Base-by-base conservation (phyloP, 2,113 vertebrate genomes). In the Reinhardtius hippoglossoides region DNA sequence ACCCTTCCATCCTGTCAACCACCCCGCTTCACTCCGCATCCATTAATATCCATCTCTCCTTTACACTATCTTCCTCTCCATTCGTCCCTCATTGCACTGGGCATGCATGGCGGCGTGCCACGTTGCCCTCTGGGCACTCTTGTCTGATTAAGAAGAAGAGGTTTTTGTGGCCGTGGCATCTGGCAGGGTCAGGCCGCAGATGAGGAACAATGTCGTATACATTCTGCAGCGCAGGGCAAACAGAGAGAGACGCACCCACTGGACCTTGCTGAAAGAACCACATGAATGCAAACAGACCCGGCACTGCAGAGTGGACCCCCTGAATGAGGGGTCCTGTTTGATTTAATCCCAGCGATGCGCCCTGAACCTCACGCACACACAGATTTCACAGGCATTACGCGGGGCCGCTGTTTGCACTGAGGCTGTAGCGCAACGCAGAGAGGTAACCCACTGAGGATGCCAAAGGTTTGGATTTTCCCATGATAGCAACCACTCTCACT, bases 381-480 rank as follows among this genome's bases (percentile, higher is more conserved):
- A 71, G 83, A 90, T 92, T 91, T 95, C 94, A 92, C 86, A 90
- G 85, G 69, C 88, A 87, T 94, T 92, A 90, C 88, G 92, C 68
- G 68, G 81, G 80, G 85, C 94, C 90, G 52, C 71, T 91, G 85
- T 91, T 95, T 93, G 91, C 91, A 62, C 80, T 88, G 89, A 73
- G 78, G 92, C 82, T 87, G 83, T 88, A 92, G 85, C 78, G 74
- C 83, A 24, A 92, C 21, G 48, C 64, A 83, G 84, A 90, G 93
- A 92, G 94, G 80, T 91, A 76, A 66, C 85, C 90, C 90, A 88
- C 82, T 76, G 90, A 88, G 88, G 76, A 92, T 93, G 91, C 91
- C 91, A 95, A 94, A 95, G 82, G 91, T 95, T 95, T 89, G 85
- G 79, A 84, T 94, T 95, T 96, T 96, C 94, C 91, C 89, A 92